Evolutionary conservation across 2,797 vertebrate species (phyloP).

Genomic region (Mallotus villosus): DNA sequence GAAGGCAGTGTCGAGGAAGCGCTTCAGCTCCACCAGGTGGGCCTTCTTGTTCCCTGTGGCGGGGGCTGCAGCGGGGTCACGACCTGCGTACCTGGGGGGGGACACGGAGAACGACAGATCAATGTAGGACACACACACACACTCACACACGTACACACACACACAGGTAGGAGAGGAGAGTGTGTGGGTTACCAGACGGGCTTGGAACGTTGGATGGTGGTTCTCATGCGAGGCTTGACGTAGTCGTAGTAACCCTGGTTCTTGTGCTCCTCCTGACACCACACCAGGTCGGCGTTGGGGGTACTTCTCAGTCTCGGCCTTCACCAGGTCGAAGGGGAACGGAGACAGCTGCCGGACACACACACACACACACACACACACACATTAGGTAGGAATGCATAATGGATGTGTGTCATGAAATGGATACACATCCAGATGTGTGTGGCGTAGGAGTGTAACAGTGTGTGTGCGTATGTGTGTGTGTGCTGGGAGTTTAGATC

Average conservation of each 20-base stretch:
- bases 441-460: no score
- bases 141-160: background rate
- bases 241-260: constrained; percentile 92
- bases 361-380: background rate
- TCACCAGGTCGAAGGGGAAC: constrained; percentile 86
- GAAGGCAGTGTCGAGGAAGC: constrained; percentile 82
- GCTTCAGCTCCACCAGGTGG: constrained; percentile 81
- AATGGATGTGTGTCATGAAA: no score
- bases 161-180: background rate
- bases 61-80: constrained; percentile 82
- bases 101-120: constrained; percentile 1
- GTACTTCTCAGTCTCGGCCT: constrained; percentile 80
- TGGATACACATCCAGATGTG: no score
- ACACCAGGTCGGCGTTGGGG: constrained; percentile 81
- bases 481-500: background rate
- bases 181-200: constrained; percentile 76
- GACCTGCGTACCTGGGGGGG: constrained; percentile 79
- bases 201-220: constrained; percentile 80
- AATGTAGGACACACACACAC: background rate
- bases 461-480: background rate
- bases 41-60: constrained; percentile 88
- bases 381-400: background rate
- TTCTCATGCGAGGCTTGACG: constrained; percentile 85
- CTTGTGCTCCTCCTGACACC: constrained; percentile 92
- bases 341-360: constrained; percentile 78